These are phyloP conservation scores for Danio aesculapii DNA, from an alignment of 2,797 vertebrate genomes.

Conservation along the genomic window DNA sequence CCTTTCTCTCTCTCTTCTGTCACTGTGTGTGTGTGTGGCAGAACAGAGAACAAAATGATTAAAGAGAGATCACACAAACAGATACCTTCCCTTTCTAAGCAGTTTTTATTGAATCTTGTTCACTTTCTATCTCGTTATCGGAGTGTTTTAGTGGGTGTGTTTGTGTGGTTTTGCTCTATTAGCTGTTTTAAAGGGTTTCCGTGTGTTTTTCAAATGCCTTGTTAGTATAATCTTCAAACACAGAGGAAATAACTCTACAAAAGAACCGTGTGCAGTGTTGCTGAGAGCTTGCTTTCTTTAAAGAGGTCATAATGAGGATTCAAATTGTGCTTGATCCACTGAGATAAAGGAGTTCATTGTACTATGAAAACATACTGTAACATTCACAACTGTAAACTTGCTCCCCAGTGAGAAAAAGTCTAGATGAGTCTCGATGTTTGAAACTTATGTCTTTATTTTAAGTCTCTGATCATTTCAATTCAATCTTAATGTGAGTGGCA, in stretches of 20 bases:
- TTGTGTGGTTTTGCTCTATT: slow-evolving; percentile 13
- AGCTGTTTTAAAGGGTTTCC: background rate
- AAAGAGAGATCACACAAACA: slow-evolving; percentile 22
- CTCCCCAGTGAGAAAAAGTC: background rate
- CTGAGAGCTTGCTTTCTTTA: slow-evolving; percentile 24
- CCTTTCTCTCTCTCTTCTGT: background rate
- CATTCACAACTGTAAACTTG: background rate
- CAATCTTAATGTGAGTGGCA: background rate
- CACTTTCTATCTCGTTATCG: background rate
- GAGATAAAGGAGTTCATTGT: slow-evolving; percentile 4
- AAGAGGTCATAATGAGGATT: slow-evolving; percentile 16
- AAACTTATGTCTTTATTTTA: background rate
- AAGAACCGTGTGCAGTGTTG: background rate
- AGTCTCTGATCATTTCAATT: background rate
- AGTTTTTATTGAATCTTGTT: slow-evolving; percentile 20
- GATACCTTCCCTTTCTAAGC: slow-evolving; percentile 11
- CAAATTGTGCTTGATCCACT: background rate
- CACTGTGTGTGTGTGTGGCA: slow-evolving; percentile 26
- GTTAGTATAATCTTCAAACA: slow-evolving; percentile 13
- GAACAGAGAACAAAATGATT: slow-evolving; percentile 39
- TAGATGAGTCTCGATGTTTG: background rate
- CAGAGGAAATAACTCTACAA: background rate
- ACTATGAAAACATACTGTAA: background rate
- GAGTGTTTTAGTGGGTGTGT: background rate
- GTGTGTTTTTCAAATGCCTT: slow-evolving; percentile 17